Evolutionary conservation across 2,113 vertebrate species (phyloP).

Genomic region (Xiphias gladius): DNA sequence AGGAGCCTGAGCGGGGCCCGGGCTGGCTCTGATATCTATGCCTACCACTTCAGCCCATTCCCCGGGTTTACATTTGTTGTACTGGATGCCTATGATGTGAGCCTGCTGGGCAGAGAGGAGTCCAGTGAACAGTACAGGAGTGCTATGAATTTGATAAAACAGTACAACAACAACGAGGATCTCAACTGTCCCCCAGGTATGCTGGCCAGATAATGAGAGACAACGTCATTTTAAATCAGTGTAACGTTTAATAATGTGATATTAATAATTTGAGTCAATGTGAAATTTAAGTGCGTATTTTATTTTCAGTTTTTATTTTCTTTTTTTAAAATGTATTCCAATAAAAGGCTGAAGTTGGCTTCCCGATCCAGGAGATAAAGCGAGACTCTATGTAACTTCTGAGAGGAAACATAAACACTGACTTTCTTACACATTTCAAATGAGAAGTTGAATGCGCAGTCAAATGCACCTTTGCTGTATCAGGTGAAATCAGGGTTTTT

Average conservation of each 20-base stretch:
- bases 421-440: no score
- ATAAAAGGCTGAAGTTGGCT: neutral
- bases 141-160: conserved; percentile 83
- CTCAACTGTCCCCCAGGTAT: conserved; percentile 91
- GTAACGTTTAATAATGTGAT: no score
- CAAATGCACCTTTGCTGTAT: no score
- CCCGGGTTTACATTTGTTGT: conserved; percentile 88
- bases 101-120: conserved; percentile 88
- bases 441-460: no score
- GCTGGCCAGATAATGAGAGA: no score
- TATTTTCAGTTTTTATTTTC: neutral
- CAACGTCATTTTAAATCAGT: no score
- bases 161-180: conserved; percentile 89
- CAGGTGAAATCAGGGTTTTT: no score
- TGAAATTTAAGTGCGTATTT: neutral
- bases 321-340: neutral
- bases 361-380: no score
- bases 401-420: no score
- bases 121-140: conserved; percentile 79
- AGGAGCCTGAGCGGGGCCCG: neutral
- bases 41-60: conserved; percentile 90
- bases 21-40: conserved; percentile 79
- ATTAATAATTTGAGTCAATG: no score
- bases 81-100: conserved; percentile 92
- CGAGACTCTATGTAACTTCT: no score